These are phyloP conservation scores for Nicator chloris DNA, from an alignment of 2,113 vertebrate genomes.

Conservation along the genomic window DNA sequence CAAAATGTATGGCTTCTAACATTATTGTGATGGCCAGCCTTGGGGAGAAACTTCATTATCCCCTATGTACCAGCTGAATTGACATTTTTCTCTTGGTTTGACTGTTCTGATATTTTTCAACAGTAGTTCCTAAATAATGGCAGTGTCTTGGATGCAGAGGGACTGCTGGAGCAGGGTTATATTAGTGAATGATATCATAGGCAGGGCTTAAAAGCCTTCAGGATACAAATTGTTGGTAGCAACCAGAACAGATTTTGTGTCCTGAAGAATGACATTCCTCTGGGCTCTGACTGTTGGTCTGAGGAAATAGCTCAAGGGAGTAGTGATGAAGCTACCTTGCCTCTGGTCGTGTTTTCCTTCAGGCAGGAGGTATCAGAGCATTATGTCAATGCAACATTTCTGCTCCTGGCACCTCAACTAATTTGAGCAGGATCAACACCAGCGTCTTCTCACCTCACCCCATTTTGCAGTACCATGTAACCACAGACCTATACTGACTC, in stretches of 20 bases:
- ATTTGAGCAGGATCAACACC: not conserved
- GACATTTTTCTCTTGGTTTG: constrained; percentile 19
- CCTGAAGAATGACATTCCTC: not conserved
- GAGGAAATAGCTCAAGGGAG: not conserved
- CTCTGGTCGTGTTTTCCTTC: not conserved
- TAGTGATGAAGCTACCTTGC: not conserved
- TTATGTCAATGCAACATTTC: not conserved
- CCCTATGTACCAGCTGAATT: not conserved
- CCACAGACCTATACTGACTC: not conserved
- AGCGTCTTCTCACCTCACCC: not conserved
- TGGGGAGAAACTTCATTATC: constrained; percentile 6
- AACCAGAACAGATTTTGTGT: not conserved
- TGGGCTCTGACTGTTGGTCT: not conserved
- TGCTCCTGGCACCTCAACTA: not conserved
- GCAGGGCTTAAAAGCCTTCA: not conserved
- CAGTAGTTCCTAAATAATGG: not conserved
- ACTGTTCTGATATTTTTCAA: constrained; percentile 9
- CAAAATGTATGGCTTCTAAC: not conserved
- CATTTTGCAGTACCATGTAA: not conserved
- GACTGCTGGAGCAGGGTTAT: not conserved
- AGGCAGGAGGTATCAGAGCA: not conserved
- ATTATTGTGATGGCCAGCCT: not conserved
- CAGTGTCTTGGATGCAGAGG: not conserved
- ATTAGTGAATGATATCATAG: not conserved
- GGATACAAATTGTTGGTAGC: not conserved